Evolutionary conservation across 2,113 vertebrate genomes (phyloP), one percentile per base, ranked within the genome.

Genomic region (Solea senegalensis): DNA sequence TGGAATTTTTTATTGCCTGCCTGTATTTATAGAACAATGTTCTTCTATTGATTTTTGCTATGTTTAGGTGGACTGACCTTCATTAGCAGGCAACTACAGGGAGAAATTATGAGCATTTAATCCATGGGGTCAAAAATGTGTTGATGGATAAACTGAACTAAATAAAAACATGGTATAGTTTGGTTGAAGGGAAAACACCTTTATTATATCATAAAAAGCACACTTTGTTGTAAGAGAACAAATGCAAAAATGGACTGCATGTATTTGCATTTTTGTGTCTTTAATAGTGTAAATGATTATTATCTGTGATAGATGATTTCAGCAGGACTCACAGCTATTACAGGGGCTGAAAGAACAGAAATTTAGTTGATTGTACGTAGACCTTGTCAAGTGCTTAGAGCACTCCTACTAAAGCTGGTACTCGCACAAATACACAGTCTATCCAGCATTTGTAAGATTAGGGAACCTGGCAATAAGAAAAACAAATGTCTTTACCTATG

Each of bases 11-110:
- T 61, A 69, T 73, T 86, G 62, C 45, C 65, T 76, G 1, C 51
- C 78, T 86, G 68, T 94, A 91, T 93, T 92, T 93, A 87, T 93
- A 93, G 86, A 90, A 60, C 76, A 67, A 72, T 85, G 54, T 82
- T 90, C 74, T 65, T 88, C 80, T 76, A 78, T 89, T 79, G 91
- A 92, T 90, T 82, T 63, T 46, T 85, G 84, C 86, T 90, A 91
- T 90, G 83, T 92, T 88, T 82, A 80, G 74, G 68, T 74, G 68
- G 55, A 53, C 78, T 90, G 87, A 88, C 81, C 80, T 86, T 88
- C 82, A 89, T 91, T 79, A 86, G 69, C 56, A 88, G 65, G 75
- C 66, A 86, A 66, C 76, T 14, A 79, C 86, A 69, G 78, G 55
- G 45, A 76, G 71, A 74, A 81, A 73, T 83, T 61, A 39, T 60